A percentile compares a stretch with the other conserved stretches of the same genome.
phyloP scores from a whole-genome alignment of 2,888 invertebrate genomes.

The Macaria liturata region DNA sequence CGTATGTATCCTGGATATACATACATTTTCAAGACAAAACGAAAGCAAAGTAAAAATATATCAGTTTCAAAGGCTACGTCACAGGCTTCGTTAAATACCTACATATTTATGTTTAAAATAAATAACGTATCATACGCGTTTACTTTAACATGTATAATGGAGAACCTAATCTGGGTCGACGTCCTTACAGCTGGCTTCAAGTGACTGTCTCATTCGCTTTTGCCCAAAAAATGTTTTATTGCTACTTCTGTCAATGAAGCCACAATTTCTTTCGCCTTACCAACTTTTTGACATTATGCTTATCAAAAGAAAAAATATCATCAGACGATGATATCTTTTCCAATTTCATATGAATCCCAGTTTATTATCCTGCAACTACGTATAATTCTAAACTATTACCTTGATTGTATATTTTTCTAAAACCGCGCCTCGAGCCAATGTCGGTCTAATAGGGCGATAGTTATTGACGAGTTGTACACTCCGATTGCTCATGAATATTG shows the following conservation, averaged over 20 bases:
- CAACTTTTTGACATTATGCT: too few relatives aligned
- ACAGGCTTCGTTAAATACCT: too few relatives aligned
- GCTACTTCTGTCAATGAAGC: too few relatives aligned
- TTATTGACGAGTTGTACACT: slow-evolving; percentile 16
- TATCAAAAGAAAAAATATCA: too few relatives aligned
- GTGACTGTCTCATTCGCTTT: too few relatives aligned
- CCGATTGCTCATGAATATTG: slow-evolving; percentile 13
- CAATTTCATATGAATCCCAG: too few relatives aligned
- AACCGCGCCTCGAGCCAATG: slow-evolving; percentile 12
- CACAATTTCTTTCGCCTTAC: too few relatives aligned
- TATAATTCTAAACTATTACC: too few relatives aligned
- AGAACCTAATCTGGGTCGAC: slow-evolving; percentile 4
- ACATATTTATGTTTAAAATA: slow-evolving; percentile 1
- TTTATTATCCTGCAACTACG: too few relatives aligned
- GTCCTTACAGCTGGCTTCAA: background rate
- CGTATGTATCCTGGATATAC: too few relatives aligned
- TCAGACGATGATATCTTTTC: too few relatives aligned
- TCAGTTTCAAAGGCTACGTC: background rate
- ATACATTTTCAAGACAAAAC: slow-evolving; percentile 2
- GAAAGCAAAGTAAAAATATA: slow-evolving; percentile 14
- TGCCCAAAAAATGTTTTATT: too few relatives aligned
- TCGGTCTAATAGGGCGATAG: slow-evolving; percentile 10
- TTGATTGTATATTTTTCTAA: background rate
- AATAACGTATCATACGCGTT: background rate
- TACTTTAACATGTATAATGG: slow-evolving; percentile 2